Evolutionary conservation across 2,113 vertebrate species (phyloP).

Genomic region (Lichenostomus cassidix): DNA sequence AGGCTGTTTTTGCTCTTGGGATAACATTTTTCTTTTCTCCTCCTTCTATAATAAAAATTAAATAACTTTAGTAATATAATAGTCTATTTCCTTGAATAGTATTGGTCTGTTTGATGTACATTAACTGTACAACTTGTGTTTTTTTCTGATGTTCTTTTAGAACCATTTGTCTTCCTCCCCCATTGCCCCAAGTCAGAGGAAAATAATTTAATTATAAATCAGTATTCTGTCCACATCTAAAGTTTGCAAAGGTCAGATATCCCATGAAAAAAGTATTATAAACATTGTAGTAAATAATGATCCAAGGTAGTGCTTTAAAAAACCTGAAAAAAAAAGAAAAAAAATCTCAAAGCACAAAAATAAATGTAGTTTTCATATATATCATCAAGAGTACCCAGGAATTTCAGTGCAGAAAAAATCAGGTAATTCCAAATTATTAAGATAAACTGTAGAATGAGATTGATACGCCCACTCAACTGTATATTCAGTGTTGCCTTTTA

Average conservation of each 20-base stretch:
- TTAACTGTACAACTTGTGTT: not conserved
- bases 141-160: not conserved
- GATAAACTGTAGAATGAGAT: not conserved
- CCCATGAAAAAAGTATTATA: constrained; percentile 59
- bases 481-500: not conserved
- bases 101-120: not conserved
- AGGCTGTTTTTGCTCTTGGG: not conserved
- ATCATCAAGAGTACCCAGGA: constrained; percentile 4
- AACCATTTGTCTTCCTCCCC: not conserved
- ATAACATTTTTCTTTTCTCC: not conserved
- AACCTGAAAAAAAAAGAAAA: not conserved
- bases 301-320: constrained; percentile 34
- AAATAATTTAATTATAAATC: not conserved
- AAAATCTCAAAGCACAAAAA: not conserved
- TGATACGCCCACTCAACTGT: not conserved
- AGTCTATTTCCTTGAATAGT: not conserved
- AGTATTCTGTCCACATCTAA: constrained; percentile 52
- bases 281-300: constrained; percentile 65
- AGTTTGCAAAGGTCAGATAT: constrained; percentile 63
- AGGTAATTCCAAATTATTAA: not conserved
- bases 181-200: not conserved
- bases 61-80: not conserved
- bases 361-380: constrained; percentile 61
- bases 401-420: not conserved
- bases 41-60: not conserved